phyloP scores from a whole-genome alignment of 2,888 invertebrate species.

The Drosophila siamana region DNA sequence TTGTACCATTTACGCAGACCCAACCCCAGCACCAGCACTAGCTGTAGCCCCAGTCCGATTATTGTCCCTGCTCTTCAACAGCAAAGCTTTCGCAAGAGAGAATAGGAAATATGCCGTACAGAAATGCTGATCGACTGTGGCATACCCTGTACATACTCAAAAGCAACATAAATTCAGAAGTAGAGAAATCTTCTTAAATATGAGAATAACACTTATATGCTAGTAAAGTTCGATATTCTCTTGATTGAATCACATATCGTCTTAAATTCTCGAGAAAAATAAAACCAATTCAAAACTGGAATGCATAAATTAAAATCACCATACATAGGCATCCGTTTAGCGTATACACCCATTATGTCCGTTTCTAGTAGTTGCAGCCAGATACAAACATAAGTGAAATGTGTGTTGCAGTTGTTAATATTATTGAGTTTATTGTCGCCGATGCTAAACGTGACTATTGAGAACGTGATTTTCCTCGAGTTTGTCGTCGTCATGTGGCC shows the following conservation, averaged over 20 bases:
- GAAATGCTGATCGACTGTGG: background rate
- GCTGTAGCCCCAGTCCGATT: constrained; percentile 1
- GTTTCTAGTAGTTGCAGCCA: constrained; percentile 9
- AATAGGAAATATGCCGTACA: background rate
- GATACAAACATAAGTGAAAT: constrained; percentile 48
- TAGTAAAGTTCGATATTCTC: too few relatives aligned
- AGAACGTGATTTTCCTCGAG: constrained; percentile 55
- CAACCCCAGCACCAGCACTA: background rate
- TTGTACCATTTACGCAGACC: constrained; percentile 39
- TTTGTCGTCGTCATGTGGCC: constrained; percentile 40
- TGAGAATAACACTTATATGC: too few relatives aligned
- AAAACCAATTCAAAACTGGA: too few relatives aligned
- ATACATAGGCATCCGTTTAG: too few relatives aligned
- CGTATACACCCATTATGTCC: too few relatives aligned
- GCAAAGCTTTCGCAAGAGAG: constrained; percentile 1
- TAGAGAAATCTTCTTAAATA: too few relatives aligned
- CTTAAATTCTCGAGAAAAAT: too few relatives aligned
- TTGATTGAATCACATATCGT: too few relatives aligned
- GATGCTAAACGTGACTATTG: constrained; percentile 65
- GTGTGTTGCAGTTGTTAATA: constrained; percentile 44
- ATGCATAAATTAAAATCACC: too few relatives aligned
- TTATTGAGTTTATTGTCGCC: constrained; percentile 18
- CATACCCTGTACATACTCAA: constrained; percentile 18
- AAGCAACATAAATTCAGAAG: too few relatives aligned
- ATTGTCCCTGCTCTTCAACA: background rate